Evolutionary conservation across 2,888 invertebrate species (phyloP).

Genomic region (Cyclophora albipunctata): DNA sequence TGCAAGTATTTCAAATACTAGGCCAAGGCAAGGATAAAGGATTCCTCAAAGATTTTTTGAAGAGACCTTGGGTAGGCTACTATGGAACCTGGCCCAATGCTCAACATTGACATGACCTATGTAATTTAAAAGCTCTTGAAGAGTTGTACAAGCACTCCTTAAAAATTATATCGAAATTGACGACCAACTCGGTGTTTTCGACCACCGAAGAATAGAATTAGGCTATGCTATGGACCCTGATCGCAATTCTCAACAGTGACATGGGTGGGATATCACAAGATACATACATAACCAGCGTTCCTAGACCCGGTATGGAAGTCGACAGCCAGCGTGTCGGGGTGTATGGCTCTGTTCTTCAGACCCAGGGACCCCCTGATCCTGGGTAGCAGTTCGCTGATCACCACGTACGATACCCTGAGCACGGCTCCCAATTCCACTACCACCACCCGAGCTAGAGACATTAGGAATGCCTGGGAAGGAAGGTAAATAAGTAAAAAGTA

Average conservation of each 20-base stretch:
- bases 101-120: no score
- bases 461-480: slow-evolving; percentile 65
- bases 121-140: no score
- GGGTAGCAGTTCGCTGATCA: slow-evolving; percentile 80
- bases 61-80: no score
- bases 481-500: neutral
- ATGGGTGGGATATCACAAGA: no score
- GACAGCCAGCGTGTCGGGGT: slow-evolving; percentile 29
- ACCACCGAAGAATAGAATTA: no score
- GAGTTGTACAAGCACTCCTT: no score
- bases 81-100: no score
- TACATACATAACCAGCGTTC: slow-evolving; percentile 12
- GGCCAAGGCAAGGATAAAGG: neutral
- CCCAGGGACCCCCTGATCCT: slow-evolving; percentile 56
- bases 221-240: no score
- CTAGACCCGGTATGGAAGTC: slow-evolving; percentile 39
- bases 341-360: slow-evolving; percentile 33
- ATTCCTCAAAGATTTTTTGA: no score
- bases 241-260: no score
- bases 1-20: slow-evolving; percentile 16
- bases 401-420: slow-evolving; percentile 79
- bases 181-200: no score
- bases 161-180: no score
- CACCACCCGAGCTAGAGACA: slow-evolving; percentile 70
- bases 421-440: slow-evolving; percentile 77